Conservation (phyloP, 2,888 invertebrate species). For the Acanthoscelides obtectus region DNA sequence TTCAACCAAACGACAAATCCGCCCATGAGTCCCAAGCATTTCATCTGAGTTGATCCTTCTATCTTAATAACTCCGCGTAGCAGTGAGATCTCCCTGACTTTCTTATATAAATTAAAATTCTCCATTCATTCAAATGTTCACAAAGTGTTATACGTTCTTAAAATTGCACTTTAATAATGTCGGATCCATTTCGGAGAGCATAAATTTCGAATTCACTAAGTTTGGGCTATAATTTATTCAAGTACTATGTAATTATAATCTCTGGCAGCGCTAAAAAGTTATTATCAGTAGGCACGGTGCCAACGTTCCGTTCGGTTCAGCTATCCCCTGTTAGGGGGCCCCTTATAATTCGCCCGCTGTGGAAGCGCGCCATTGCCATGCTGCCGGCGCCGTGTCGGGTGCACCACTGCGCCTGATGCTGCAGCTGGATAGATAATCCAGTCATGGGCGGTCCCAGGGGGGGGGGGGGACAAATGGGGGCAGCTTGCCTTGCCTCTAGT, state of each 20-base stretch:
- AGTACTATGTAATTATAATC: slow-evolving; percentile 25
- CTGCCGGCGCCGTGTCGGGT: neutral
- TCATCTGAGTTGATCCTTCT: neutral
- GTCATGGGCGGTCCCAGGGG: too few relatives aligned
- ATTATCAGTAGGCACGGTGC: slow-evolving; percentile 19
- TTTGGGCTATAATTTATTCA: slow-evolving; percentile 21
- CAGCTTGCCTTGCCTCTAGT: too few relatives aligned
- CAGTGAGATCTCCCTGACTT: neutral
- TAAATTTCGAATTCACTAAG: slow-evolving; percentile 21
- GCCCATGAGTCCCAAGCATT: too few relatives aligned
- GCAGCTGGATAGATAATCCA: too few relatives aligned
- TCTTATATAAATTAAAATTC: slow-evolving; percentile 16
- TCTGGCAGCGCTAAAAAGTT: slow-evolving; percentile 19
- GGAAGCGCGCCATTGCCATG: neutral
- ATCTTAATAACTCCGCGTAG: neutral
- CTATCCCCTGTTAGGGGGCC: neutral
- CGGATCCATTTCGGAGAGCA: slow-evolving; percentile 17
- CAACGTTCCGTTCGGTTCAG: neutral
- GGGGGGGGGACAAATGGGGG: too few relatives aligned
- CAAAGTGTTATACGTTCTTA: slow-evolving; percentile 19
- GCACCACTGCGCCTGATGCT: neutral
- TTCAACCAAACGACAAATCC: too few relatives aligned
- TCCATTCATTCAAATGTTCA: slow-evolving; percentile 17
- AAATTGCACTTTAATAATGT: slow-evolving; percentile 23
- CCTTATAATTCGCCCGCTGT: neutral